These are phyloP conservation scores for Ctenochaetus hawaiiensis DNA, from an alignment of 2,797 vertebrate genomes.

Conservation along the genomic window DNA sequence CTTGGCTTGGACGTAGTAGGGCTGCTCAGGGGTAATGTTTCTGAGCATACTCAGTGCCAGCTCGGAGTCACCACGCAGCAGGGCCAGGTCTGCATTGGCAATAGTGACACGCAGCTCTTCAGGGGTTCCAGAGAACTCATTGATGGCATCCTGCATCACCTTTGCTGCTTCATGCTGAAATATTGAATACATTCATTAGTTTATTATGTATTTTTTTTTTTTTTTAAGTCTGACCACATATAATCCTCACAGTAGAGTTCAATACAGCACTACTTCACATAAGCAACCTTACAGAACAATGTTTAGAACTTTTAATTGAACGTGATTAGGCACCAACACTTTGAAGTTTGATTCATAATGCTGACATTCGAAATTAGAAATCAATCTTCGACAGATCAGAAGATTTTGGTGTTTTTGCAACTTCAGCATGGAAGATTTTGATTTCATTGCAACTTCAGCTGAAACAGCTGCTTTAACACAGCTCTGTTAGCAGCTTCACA, in stretches of 20 bases:
- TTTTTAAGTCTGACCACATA: neutral
- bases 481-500: too few relatives aligned
- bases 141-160: conserved; percentile 96
- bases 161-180: conserved; percentile 96
- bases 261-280: neutral
- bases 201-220: neutral
- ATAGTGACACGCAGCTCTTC: conserved; percentile 94
- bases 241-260: conserved; percentile 8
- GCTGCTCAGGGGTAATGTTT: conserved; percentile 92
- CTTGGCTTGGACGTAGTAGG: conserved; percentile 95
- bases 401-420: too few relatives aligned
- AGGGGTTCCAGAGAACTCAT: conserved; percentile 94
- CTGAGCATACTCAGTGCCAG: conserved; percentile 93
- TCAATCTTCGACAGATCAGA: too few relatives aligned
- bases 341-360: too few relatives aligned
- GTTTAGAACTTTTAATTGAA: neutral
- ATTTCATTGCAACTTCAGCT: too few relatives aligned
- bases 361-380: too few relatives aligned
- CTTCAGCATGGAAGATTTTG: too few relatives aligned
- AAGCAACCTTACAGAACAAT: neutral
- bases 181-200: conserved; percentile 24
- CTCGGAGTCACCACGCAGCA: conserved; percentile 92
- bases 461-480: too few relatives aligned
- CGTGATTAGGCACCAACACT: too few relatives aligned
- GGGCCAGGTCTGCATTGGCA: conserved; percentile 92